A percentile compares a stretch with the other conserved stretches of the same genome.
Conservation (phyloP, 2,113 vertebrate species). For the Bambusicola thoracicus region DNA sequence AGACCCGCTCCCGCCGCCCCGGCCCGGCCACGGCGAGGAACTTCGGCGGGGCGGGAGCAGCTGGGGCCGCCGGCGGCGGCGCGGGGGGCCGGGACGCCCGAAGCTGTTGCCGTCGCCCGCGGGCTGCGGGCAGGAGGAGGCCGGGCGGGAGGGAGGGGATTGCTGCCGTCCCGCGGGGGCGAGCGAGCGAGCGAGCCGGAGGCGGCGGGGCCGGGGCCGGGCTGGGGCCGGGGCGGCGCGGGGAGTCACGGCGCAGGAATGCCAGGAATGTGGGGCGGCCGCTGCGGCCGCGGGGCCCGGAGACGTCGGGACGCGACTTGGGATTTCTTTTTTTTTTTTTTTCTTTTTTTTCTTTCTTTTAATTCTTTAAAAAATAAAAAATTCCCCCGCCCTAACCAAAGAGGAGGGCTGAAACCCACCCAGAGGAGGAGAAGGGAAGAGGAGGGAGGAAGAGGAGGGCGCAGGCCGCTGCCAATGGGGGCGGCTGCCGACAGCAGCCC, state of each 20-base stretch:
- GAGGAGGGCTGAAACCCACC: conserved; percentile 48
- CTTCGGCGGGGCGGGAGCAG: neutral
- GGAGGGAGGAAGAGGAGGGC: conserved; percentile 62
- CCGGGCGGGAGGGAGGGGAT: neutral
- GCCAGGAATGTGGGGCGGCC: conserved; percentile 59
- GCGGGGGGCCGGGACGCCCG: neutral
- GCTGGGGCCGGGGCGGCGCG: conserved; percentile 16
- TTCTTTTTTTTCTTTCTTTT: neutral
- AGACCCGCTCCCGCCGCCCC: conserved; percentile 7
- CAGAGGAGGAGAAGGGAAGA: conserved; percentile 33
- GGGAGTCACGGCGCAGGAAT: conserved; percentile 61
- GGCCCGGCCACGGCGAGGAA: neutral
- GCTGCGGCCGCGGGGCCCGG: neutral
- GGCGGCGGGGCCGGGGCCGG: neutral
- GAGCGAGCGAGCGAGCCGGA: neutral
- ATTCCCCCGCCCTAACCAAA: neutral
- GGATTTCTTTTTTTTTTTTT: conserved; percentile 14
- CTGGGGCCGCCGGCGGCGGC: no score
- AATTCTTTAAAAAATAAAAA: neutral
- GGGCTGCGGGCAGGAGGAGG: neutral
- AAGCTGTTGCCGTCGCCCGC: neutral
- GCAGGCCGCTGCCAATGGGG: conserved; percentile 41
- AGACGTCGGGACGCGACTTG: conserved; percentile 55
- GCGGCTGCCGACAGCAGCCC: neutral
- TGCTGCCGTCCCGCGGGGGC: neutral